A percentile compares a stretch with the other conserved stretches of the same genome.
Conservation (phyloP, 2,888 invertebrate genomes). For the Cheilosia soror region DNA sequence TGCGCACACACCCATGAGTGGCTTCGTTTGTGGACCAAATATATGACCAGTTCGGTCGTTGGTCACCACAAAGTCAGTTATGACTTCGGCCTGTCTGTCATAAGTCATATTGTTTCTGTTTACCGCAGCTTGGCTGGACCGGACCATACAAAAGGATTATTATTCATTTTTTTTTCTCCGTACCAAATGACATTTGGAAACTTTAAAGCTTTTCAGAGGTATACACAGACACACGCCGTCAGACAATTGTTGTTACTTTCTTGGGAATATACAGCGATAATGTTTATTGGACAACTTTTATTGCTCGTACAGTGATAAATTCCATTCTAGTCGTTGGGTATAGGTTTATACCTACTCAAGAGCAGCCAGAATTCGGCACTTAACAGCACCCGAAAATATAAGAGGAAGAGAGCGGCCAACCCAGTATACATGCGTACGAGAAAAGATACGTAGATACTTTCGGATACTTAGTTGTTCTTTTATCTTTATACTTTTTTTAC, state of each 20-base stretch:
- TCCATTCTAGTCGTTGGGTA: constrained; percentile 68
- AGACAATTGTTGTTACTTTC: constrained; percentile 42
- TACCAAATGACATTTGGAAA: constrained; percentile 42
- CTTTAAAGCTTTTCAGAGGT: constrained; percentile 38
- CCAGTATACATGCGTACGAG: background rate
- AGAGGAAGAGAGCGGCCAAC: constrained; percentile 31
- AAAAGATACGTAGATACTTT: constrained; percentile 26
- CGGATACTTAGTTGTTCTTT: constrained; percentile 48
- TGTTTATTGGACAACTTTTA: constrained; percentile 78
- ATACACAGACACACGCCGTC: constrained; percentile 1
- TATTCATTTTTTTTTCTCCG: constrained; percentile 31
- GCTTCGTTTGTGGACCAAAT: constrained; percentile 71
- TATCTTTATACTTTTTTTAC: constrained; percentile 31
- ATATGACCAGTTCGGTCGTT: constrained; percentile 70
- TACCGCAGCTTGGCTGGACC: constrained; percentile 2
- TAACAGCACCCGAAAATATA: constrained; percentile 31
- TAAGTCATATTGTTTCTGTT: constrained; percentile 60
- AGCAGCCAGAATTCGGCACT: constrained; percentile 27
- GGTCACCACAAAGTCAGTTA: constrained; percentile 74
- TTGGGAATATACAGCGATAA: constrained; percentile 67
- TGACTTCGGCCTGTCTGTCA: constrained; percentile 71
- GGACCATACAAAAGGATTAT: constrained; percentile 21
- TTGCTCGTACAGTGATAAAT: constrained; percentile 76
- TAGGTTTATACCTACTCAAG: constrained; percentile 5
- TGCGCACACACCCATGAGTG: constrained; percentile 38